Conservation (phyloP, 2,797 vertebrate genomes). For the Todus mexicanus region DNA sequence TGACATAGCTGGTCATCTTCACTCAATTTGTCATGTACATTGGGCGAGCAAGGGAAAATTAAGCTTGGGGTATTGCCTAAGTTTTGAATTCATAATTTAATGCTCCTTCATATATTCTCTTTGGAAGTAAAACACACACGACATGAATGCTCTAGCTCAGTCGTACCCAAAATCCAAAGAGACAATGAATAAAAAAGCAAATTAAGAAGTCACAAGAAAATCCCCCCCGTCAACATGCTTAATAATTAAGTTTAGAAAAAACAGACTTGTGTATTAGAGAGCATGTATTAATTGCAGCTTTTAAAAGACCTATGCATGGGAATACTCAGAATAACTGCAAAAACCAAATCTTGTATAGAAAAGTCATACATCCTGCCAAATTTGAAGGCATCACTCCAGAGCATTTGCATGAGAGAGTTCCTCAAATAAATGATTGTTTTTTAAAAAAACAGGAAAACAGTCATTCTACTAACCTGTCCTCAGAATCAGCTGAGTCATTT, state of each 20-base stretch:
- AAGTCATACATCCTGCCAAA: background rate
- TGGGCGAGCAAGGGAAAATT: background rate
- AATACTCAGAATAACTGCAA: background rate
- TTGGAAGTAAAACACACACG: background rate
- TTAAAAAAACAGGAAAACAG: background rate
- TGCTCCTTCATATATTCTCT: background rate
- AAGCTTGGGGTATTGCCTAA: background rate
- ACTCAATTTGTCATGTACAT: background rate
- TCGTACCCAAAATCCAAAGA: background rate
- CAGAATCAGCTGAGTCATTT: conserved; percentile 20
- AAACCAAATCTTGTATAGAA: background rate
- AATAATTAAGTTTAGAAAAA: background rate
- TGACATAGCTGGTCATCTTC: background rate
- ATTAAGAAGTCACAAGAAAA: background rate
- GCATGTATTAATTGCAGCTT: background rate
- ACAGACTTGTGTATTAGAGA: background rate
- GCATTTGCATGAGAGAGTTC: background rate
- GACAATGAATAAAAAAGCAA: background rate
- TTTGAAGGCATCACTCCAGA: background rate
- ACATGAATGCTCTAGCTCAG: background rate
- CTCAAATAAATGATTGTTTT: background rate
- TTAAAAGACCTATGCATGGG: background rate
- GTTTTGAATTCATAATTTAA: background rate
- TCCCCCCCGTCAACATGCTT: background rate
- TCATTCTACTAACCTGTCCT: background rate